Percentiles rank a stretch among this genome's conserved stretches.
Conservation (phyloP, 2,113 vertebrate species). For the Bettongia penicillata region DNA sequence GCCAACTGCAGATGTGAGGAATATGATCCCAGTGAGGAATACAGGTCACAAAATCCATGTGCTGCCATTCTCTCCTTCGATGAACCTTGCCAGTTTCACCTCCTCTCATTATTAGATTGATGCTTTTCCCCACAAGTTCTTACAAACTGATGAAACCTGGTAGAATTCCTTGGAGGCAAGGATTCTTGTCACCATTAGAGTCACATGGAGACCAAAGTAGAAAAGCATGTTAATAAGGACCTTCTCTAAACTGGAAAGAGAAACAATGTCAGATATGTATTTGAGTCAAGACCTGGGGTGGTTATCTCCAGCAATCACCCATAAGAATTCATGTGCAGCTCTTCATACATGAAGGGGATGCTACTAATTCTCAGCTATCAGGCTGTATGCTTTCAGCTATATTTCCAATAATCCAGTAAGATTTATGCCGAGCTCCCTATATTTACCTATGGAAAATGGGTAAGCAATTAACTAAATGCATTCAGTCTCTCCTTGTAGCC, state of each 20-base stretch:
- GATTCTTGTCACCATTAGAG: neutral
- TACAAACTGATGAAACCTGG: neutral
- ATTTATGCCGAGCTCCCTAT: neutral
- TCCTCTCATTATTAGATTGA: neutral
- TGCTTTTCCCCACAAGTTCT: neutral
- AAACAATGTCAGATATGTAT: neutral
- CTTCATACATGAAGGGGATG: neutral
- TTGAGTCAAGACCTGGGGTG: neutral
- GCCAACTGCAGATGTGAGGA: neutral
- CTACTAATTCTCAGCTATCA: neutral
- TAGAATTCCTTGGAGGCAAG: conserved; percentile 22
- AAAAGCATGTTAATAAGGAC: neutral
- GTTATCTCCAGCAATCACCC: neutral
- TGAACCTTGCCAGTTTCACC: neutral
- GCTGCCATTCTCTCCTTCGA: neutral
- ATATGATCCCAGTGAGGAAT: neutral
- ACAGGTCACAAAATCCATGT: neutral
- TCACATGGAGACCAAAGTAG: conserved; percentile 28
- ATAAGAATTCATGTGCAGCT: neutral
- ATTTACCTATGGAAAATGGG: neutral
- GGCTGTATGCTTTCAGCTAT: neutral
- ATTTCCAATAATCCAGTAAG: neutral
- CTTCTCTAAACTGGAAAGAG: neutral
- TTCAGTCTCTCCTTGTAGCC: neutral
- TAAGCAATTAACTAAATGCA: neutral